Base-by-base conservation (phyloP, 2,888 invertebrate species). In the Catonia carolina region DNA sequence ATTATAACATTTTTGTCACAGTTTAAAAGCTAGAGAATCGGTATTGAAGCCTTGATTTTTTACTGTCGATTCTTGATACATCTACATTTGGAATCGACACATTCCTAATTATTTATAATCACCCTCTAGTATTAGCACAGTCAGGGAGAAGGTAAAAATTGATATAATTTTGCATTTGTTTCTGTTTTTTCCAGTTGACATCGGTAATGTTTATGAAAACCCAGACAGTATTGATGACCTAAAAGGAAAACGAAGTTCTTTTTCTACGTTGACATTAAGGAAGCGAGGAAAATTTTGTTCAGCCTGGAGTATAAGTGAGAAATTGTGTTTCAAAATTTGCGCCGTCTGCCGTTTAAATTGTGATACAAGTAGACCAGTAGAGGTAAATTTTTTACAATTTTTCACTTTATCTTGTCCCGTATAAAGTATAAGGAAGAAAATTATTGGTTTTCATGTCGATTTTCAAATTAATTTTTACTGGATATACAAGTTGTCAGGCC, bases 331-430 rank as follows among this genome's bases (percentile, higher is more conserved):
- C 61, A 78, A 78, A 14, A 76, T 92, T 45, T 82, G 84, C 67
- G 81, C 81, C 59, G 82, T 89, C 47, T 81, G 83, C 52, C 79
- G 85, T 65, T 77, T 91, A n/a, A 90, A 90, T 74, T 87, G 86
- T 64, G 90, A 90, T 72, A 72, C 81, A 1, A 83, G 81, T 58
- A 78, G 84, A 64, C 78, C 79, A 47, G 83, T 85, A 17, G 86
- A 87, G 79, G 86, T 85, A 69, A 70, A 65, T 55, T 23, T 55
- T 36, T 55, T n/a, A 54, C 12, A n/a, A 27, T 17, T n/a, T n/a
- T n/a, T n/a, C 41, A 18, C 31, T 23, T 41, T 23, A 22, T 10
- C 7, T 2, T 48, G 18, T 39, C 10, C n/a, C 31, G 12, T 39
- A 20, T 31, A n/a, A 27, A 10, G 15, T 2, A 42, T 17, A 14